A percentile compares a stretch with the other conserved stretches of the same genome.
These are phyloP conservation scores for Menidia menidia DNA, from an alignment of 2,797 vertebrate genomes.

Conservation along the genomic window DNA sequence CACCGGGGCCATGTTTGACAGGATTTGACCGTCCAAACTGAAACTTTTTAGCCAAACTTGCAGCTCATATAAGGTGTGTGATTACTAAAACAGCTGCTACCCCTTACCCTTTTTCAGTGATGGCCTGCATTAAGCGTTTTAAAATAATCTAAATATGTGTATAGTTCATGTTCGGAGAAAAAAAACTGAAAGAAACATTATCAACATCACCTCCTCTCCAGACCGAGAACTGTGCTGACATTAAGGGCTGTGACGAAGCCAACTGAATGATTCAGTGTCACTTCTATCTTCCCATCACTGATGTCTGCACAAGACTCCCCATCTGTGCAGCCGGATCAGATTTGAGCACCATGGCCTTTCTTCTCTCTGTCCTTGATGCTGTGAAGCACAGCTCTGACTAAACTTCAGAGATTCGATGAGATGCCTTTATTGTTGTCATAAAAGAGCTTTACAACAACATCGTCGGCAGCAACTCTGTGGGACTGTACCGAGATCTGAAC, in stretches of 20 bases:
- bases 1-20: background rate
- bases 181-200: background rate
- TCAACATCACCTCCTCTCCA: background rate
- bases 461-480: too few relatives aligned
- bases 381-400: conserved; percentile 21
- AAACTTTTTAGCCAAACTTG: conserved; percentile 14
- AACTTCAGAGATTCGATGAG: conserved; percentile 14
- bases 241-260: conserved; percentile 26
- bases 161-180: background rate
- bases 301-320: conserved; percentile 42
- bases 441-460: too few relatives aligned
- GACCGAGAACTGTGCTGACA: background rate
- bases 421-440: too few relatives aligned
- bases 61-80: background rate
- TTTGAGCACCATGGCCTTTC: conserved; percentile 29
- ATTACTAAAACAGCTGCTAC: background rate
- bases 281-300: conserved; percentile 34
- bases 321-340: conserved; percentile 41
- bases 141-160: background rate
- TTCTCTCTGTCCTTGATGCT: conserved; percentile 35
- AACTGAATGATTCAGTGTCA: conserved; percentile 49
- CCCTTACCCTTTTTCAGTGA: background rate
- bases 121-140: background rate
- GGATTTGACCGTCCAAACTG: background rate
- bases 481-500: too few relatives aligned